These are phyloP conservation scores for Rhynchonycteris naso DNA, from an alignment of 2,797 vertebrate species.

Conservation along the genomic window DNA sequence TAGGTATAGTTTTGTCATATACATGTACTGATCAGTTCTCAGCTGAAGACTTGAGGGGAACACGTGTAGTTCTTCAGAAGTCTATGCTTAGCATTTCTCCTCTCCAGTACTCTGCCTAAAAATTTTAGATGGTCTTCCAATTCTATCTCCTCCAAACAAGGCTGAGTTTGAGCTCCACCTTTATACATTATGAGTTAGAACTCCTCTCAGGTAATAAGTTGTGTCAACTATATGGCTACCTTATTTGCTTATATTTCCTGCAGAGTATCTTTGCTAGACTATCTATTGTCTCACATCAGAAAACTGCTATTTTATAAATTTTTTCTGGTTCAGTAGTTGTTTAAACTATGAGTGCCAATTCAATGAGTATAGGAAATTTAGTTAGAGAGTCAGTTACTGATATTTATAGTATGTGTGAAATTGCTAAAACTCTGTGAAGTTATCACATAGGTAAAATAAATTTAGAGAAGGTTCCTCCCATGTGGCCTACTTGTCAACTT, in stretches of 20 bases:
- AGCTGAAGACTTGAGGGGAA: not conserved
- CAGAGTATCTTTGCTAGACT: not conserved
- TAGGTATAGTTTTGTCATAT: not conserved
- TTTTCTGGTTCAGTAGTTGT: not conserved
- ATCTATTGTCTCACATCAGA: rapidly evolving
- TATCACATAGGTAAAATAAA: not conserved
- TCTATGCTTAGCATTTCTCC: not conserved
- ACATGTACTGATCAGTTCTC: not conserved
- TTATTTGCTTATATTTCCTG: not conserved
- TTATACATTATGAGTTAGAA: not conserved
- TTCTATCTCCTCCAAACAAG: not conserved
- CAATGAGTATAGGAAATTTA: not conserved
- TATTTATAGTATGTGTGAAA: not conserved
- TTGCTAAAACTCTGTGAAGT: not conserved
- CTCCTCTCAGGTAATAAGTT: not conserved
- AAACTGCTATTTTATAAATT: not conserved
- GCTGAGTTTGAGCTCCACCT: not conserved
- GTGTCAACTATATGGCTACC: rapidly evolving
- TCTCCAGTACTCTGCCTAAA: not conserved
- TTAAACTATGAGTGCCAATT: not conserved
- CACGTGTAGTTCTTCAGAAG: not conserved
- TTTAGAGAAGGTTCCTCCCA: not conserved
- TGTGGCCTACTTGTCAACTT: not conserved
- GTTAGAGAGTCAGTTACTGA: not conserved
- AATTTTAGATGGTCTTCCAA: not conserved